phyloP scores from a whole-genome alignment of 2,113 vertebrate species.

The Oncorhynchus clarkii region DNA sequence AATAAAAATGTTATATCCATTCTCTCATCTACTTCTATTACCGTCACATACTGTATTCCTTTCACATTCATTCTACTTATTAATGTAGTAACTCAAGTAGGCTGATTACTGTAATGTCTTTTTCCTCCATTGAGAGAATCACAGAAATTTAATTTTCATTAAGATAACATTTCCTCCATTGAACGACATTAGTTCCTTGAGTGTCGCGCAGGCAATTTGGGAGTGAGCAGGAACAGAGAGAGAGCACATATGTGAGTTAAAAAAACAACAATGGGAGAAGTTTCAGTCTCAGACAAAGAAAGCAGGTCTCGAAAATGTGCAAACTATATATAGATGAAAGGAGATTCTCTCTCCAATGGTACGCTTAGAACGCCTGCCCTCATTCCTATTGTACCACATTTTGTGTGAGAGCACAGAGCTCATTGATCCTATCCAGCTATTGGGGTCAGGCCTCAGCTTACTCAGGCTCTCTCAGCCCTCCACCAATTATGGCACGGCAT shows the following conservation, averaged over 20 bases:
- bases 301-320: constrained; percentile 24
- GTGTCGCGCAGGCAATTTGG: not conserved
- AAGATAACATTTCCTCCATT: constrained; percentile 3
- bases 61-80: too few species aligned
- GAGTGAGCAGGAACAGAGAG: not conserved
- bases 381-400: constrained; percentile 30
- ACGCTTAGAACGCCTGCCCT: constrained; percentile 12
- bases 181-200: constrained; percentile 12
- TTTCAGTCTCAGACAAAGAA: constrained; percentile 19
- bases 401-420: constrained; percentile 29
- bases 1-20: not conserved
- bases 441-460: constrained; percentile 29
- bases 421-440: constrained; percentile 40
- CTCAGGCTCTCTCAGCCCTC: constrained; percentile 17
- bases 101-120: too few species aligned
- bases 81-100: too few species aligned
- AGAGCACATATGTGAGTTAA: not conserved
- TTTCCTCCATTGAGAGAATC: not conserved
- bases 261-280: constrained; percentile 26
- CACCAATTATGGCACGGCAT: constrained; percentile 18
- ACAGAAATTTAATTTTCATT: not conserved
- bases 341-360: constrained; percentile 15
- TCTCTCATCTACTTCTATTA: not conserved
- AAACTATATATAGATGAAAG: constrained; percentile 35
- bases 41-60: not conserved